A percentile compares a stretch with the other conserved stretches of the same genome.
Conservation (phyloP, 1,140 invertebrate species). For the Bombus picipes region DNA sequence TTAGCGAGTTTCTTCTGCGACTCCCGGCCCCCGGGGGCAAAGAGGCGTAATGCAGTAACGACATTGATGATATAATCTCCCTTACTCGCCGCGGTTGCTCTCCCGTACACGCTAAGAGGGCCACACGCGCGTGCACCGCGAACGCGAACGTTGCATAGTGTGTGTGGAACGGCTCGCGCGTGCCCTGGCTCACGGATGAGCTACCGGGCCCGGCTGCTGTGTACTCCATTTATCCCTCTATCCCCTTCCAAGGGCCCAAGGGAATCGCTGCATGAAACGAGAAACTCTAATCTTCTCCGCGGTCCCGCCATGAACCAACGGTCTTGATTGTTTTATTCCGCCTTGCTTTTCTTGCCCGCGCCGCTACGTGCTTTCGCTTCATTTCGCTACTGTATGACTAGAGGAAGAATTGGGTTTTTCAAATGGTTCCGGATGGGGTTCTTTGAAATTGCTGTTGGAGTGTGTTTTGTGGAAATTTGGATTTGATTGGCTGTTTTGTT, state of each 20-base stretch:
- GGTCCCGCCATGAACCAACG: constrained; percentile 28
- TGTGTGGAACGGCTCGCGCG: constrained; percentile 64
- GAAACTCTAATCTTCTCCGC: constrained; percentile 55
- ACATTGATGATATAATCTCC: constrained; percentile 79
- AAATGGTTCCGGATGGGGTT: too few relatives aligned
- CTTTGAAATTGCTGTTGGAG: neutral
- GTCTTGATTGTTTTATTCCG: constrained; percentile 48
- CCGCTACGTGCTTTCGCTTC: neutral
- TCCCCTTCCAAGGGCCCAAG: constrained; percentile 45
- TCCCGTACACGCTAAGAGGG: constrained; percentile 27
- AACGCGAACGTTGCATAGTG: constrained; percentile 29
- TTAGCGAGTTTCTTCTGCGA: constrained; percentile 61
- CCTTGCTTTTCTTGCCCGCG: constrained; percentile 8
- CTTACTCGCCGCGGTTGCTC: constrained; percentile 57
- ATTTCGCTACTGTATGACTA: neutral
- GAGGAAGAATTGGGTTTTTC: neutral
- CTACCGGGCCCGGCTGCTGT: constrained; percentile 55
- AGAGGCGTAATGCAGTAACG: constrained; percentile 77
- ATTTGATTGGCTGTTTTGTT: neutral
- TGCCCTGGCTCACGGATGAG: constrained; percentile 70
- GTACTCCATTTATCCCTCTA: constrained; percentile 63
- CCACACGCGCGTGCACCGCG: constrained; percentile 17
- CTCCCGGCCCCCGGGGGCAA: constrained; percentile 50
- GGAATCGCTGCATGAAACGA: constrained; percentile 52
- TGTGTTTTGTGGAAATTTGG: neutral